Evolutionary conservation across 2,888 invertebrate species (phyloP).

Genomic region (Tolmerus cingulatus): DNA sequence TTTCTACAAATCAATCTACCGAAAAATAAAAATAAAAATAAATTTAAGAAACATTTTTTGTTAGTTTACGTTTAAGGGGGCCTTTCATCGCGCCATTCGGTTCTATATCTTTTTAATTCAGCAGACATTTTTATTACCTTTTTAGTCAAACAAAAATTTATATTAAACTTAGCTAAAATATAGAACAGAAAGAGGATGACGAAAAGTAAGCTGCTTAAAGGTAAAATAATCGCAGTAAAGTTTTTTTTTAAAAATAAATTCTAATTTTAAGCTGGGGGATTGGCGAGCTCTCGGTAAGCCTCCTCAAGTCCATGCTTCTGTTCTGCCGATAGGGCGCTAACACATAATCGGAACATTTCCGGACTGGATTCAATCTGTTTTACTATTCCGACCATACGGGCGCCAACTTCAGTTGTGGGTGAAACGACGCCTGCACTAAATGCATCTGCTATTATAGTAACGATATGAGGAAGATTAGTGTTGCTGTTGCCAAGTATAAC

Average conservation of each 20-base stretch:
- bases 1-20: not conserved
- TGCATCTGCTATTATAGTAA: slow-evolving; percentile 90
- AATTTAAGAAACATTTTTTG: not conserved
- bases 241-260: slow-evolving; percentile 18
- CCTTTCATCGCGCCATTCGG: too few relatives aligned
- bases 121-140: too few relatives aligned
- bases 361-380: slow-evolving; percentile 86
- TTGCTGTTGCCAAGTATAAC: slow-evolving; percentile 86
- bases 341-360: slow-evolving; percentile 81
- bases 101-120: too few relatives aligned
- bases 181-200: not conserved
- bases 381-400: slow-evolving; percentile 84
- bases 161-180: not conserved
- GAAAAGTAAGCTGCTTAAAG: not conserved
- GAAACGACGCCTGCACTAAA: slow-evolving; percentile 85
- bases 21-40: not conserved
- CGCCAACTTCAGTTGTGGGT: slow-evolving; percentile 75
- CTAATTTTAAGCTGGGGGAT: slow-evolving; percentile 50
- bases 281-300: slow-evolving; percentile 65
- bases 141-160: not conserved
- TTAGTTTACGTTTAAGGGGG: too few relatives aligned
- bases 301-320: slow-evolving; percentile 85
- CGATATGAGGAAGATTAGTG: slow-evolving; percentile 86
- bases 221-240: slow-evolving; percentile 6
- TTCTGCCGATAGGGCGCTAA: slow-evolving; percentile 77